A percentile compares a stretch with the other conserved stretches of the same genome.
Evolutionary conservation across 2,888 invertebrate species (phyloP).

Genomic region (Diaphora mendica): DNA sequence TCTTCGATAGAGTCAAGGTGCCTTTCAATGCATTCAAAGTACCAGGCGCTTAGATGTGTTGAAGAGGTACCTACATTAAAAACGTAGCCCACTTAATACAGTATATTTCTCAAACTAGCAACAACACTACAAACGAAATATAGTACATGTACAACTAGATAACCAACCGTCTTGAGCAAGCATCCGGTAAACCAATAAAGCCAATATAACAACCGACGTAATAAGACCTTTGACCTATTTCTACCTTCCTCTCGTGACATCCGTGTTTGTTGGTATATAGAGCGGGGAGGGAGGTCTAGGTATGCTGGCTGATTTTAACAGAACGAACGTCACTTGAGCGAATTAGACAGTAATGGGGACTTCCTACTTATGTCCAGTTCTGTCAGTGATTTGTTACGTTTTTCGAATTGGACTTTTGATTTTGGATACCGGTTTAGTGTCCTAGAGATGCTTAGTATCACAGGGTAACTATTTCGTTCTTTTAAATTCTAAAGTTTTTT

Average conservation of each 20-base stretch:
- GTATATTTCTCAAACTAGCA: constrained; percentile 16
- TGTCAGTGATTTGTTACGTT: constrained; percentile 83
- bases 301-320: constrained; percentile 64
- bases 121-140: constrained; percentile 31
- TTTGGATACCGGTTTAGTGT: constrained; percentile 45
- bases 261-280: constrained; percentile 24
- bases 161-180: constrained; percentile 78
- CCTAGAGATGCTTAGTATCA: not conserved
- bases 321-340: constrained; percentile 80
- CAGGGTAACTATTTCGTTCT: too few species aligned
- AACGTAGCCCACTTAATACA: constrained; percentile 3
- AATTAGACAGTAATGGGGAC: constrained; percentile 83
- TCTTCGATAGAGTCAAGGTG: not conserved
- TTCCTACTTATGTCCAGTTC: constrained; percentile 81
- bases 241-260: constrained; percentile 41
- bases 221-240: constrained; percentile 57
- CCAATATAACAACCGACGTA: constrained; percentile 75
- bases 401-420: constrained; percentile 71
- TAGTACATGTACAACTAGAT: constrained; percentile 54
- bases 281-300: constrained; percentile 60
- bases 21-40: constrained; percentile 2
- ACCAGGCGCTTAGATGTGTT: not conserved
- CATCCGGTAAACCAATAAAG: constrained; percentile 83
- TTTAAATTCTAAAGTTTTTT: too few species aligned
- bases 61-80: not conserved